These are phyloP conservation scores for Metopia argyrocephala DNA, from an alignment of 2,888 invertebrate species.

Conservation along the genomic window DNA sequence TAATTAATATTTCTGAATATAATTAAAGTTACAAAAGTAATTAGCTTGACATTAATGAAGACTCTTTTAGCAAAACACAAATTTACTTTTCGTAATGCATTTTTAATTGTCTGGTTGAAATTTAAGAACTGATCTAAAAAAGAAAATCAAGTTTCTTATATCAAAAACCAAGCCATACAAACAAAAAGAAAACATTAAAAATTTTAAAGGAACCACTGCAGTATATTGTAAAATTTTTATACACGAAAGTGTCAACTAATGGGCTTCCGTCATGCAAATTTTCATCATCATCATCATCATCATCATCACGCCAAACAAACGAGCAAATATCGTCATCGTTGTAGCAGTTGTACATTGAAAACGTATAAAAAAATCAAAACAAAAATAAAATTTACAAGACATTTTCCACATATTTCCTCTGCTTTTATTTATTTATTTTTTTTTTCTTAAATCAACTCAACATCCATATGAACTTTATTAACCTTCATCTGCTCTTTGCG, in stretches of 20 bases:
- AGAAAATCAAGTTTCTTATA: not conserved
- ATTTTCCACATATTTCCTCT: too few species aligned
- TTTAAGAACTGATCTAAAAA: not conserved
- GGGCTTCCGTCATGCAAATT: constrained; percentile 68
- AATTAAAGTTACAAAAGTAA: constrained; percentile 34
- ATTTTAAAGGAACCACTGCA: constrained; percentile 22
- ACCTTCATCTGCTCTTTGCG: too few species aligned
- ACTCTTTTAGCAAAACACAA: not conserved
- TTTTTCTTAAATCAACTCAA: not conserved
- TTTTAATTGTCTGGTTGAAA: constrained; percentile 32
- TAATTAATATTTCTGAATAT: not conserved
- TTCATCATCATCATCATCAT: not conserved
- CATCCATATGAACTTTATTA: not conserved
- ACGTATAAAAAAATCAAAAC: not conserved
- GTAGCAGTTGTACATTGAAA: constrained; percentile 56
- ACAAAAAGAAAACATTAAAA: not conserved
- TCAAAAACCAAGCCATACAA: not conserved
- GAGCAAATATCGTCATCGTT: constrained; percentile 57
- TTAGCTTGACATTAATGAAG: not conserved
- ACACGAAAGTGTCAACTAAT: constrained; percentile 68
- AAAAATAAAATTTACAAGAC: not conserved
- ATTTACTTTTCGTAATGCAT: constrained; percentile 17
- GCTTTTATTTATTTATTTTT: too few species aligned
- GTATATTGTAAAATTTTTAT: constrained; percentile 61
- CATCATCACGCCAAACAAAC: constrained; percentile 40